Percentiles rank a stretch among this genome's conserved stretches.
Conservation (phyloP, 1,140 invertebrate genomes). For the Hyles vespertilio region DNA sequence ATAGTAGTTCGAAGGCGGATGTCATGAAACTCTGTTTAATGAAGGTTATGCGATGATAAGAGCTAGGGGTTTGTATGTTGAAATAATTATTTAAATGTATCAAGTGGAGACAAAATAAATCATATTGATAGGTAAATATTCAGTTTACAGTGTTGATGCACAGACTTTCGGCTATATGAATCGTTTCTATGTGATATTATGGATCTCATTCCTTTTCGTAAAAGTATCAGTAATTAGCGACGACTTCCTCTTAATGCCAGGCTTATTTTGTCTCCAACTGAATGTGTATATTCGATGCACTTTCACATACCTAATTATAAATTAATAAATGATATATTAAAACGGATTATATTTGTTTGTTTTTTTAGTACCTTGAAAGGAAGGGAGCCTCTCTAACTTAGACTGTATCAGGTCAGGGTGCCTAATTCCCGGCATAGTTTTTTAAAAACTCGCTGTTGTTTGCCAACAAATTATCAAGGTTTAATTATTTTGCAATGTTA, state of each 20-base stretch:
- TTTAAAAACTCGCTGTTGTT: too few species aligned
- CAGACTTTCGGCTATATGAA: background rate
- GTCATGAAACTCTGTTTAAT: background rate
- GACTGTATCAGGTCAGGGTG: too few species aligned
- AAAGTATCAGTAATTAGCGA: background rate
- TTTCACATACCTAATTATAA: conserved; percentile 54
- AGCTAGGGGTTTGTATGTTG: conserved; percentile 17
- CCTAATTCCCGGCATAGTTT: too few species aligned
- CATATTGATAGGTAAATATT: background rate
- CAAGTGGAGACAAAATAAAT: conserved; percentile 34
- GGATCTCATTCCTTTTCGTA: conserved; percentile 54
- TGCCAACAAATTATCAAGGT: too few species aligned
- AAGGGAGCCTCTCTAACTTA: too few species aligned
- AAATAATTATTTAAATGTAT: conserved; percentile 2
- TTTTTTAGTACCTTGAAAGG: background rate
- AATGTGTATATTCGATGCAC: conserved; percentile 51
- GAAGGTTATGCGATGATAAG: conserved; percentile 8
- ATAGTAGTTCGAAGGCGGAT: conserved; percentile 9
- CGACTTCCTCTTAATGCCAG: conserved; percentile 9
- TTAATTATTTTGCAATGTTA: too few species aligned
- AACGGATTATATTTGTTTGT: background rate
- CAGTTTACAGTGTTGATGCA: background rate
- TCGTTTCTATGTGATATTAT: conserved; percentile 48
- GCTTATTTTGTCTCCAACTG: conserved; percentile 57
- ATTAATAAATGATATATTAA: conserved; percentile 58